Conservation (phyloP, 2,888 invertebrate genomes). For the Nomada fucata region DNA sequence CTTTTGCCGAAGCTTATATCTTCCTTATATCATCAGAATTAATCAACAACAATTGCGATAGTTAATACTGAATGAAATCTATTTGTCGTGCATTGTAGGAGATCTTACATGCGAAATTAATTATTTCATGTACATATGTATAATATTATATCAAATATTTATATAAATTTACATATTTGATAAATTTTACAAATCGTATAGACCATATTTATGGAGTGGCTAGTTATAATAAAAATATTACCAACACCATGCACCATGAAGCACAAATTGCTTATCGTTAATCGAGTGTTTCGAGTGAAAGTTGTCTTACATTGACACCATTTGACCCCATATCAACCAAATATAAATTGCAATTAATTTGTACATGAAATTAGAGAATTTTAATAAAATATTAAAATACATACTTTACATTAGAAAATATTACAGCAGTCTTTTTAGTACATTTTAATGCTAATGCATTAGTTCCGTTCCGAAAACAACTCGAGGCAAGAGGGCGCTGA, state of each 20-base stretch:
- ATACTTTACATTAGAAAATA: not conserved
- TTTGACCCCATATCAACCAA: not conserved
- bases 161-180: not conserved
- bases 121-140: not conserved
- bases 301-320: not conserved
- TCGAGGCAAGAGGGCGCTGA: constrained; percentile 9
- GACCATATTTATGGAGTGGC: no score
- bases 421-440: not conserved
- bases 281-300: constrained; percentile 22
- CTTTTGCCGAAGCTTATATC: not conserved
- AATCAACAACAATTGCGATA: constrained; percentile 4
- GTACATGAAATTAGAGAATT: not conserved
- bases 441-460: not conserved
- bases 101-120: not conserved
- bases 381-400: not conserved
- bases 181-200: not conserved
- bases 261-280: not conserved
- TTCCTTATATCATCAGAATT: not conserved
- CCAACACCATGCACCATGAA: not conserved
- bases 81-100: not conserved
- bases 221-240: not conserved
- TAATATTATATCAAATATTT: not conserved
- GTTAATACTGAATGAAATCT: constrained; percentile 8
- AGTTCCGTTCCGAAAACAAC: not conserved
- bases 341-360: not conserved